A percentile compares a stretch with the other conserved stretches of the same genome.
These are phyloP conservation scores for Hylaea fasciaria DNA, from an alignment of 2,888 invertebrate species.

Conservation along the genomic window DNA sequence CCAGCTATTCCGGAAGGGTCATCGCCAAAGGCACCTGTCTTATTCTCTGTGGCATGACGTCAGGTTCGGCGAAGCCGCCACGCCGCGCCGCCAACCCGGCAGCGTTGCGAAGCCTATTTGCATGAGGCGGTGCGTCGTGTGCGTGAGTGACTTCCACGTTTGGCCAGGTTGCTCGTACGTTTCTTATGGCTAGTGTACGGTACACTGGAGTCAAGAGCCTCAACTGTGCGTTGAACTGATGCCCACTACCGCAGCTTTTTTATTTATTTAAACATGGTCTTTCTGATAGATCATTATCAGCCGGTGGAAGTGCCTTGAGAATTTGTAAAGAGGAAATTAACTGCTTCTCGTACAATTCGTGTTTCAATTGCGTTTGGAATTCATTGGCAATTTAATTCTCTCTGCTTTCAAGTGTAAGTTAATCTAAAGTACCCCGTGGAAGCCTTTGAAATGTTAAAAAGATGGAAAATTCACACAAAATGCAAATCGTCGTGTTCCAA, in stretches of 20 bases:
- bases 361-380: conserved; percentile 14
- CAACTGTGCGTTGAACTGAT: conserved; percentile 80
- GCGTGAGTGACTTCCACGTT: conserved; percentile 58
- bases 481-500: conserved; percentile 31
- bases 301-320: conserved; percentile 23
- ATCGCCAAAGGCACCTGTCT: conserved; percentile 73
- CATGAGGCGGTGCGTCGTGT: conserved; percentile 58
- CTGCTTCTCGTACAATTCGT: conserved; percentile 15
- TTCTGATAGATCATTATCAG: conserved; percentile 42
- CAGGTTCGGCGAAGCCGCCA: conserved; percentile 60
- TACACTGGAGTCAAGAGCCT: conserved; percentile 68
- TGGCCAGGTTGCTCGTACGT: conserved; percentile 68
- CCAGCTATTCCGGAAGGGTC: conserved; percentile 58
- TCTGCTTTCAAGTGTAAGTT: conserved; percentile 2
- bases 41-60: conserved; percentile 75
- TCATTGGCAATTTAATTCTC: conserved; percentile 13
- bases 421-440: conserved; percentile 17
- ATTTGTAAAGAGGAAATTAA: conserved; percentile 24
- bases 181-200: conserved; percentile 80
- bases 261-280: conserved; percentile 58
- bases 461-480: conserved; percentile 30
- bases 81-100: conserved; percentile 54
- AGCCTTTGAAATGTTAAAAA: conserved; percentile 39
- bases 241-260: conserved; percentile 69
- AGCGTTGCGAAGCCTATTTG: conserved; percentile 60